Conservation (phyloP, 2,797 vertebrate species). For the Sebastolobus alascanus region DNA sequence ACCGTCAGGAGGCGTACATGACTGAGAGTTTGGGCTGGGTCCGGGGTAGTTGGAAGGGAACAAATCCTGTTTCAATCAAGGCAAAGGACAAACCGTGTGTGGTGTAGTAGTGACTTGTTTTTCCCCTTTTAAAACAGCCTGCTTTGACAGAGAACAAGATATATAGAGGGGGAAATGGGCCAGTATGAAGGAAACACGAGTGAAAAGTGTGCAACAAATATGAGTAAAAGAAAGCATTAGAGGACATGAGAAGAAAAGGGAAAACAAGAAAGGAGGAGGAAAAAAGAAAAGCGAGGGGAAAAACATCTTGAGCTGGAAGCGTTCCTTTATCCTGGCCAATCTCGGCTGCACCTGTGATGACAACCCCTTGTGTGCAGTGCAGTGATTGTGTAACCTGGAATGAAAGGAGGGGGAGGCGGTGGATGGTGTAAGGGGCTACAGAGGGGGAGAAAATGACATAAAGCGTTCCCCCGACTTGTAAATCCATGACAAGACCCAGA, state of each 20-base stretch:
- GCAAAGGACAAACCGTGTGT: constrained; percentile 33
- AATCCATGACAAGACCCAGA: constrained; percentile 79
- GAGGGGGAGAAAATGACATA: constrained; percentile 72
- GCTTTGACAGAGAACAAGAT: constrained; percentile 18
- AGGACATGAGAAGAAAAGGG: constrained; percentile 54
- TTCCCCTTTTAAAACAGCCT: constrained; percentile 21
- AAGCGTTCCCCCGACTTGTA: constrained; percentile 76
- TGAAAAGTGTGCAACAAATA: constrained; percentile 47
- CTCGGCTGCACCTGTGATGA: constrained; percentile 87
- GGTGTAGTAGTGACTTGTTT: constrained; percentile 36
- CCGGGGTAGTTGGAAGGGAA: constrained; percentile 34
- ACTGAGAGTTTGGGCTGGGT: constrained; percentile 39
- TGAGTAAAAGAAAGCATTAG: constrained; percentile 33
- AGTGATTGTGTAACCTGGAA: constrained; percentile 85
- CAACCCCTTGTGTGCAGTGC: constrained; percentile 83
- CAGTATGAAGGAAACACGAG: constrained; percentile 8
- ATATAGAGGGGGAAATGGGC: neutral
- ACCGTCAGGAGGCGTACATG: constrained; percentile 28
- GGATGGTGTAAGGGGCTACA: constrained; percentile 70
- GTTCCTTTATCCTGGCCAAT: constrained; percentile 81
- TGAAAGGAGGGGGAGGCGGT: constrained; percentile 63
- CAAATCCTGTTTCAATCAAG: constrained; percentile 51
- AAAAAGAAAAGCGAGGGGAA: constrained; percentile 65
- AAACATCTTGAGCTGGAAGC: constrained; percentile 84
- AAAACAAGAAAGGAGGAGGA: constrained; percentile 59